phyloP scores from a whole-genome alignment of 1,140 invertebrate species.

The Macrobrachium nipponense region DNA sequence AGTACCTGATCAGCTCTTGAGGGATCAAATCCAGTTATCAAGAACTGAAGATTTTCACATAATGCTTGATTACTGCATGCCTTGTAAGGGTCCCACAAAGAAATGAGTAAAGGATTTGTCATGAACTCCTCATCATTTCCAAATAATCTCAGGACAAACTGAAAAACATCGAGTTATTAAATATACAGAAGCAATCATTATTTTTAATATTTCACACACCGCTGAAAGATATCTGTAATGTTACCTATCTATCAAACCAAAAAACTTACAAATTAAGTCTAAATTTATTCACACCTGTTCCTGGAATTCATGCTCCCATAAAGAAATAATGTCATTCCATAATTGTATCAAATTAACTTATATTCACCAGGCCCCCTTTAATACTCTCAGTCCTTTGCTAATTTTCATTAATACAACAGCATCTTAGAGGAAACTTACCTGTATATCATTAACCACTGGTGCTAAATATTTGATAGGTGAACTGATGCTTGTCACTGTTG shows the following conservation, averaged over 20 bases:
- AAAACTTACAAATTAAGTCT: no score
- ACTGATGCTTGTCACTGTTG: constrained; percentile 35
- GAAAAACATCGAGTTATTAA: not conserved
- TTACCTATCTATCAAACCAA: no score
- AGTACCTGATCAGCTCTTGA: constrained; percentile 36
- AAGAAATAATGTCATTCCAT: no score
- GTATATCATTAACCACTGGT: constrained; percentile 41
- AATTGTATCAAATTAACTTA: no score
- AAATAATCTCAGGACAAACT: constrained; percentile 43
- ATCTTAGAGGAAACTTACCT: constrained; percentile 2
- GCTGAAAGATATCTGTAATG: no score
- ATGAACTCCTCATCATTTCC: constrained; percentile 45
- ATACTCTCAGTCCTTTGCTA: no score
- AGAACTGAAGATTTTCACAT: constrained; percentile 48
- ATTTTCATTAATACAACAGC: no score
- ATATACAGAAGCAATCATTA: not conserved
- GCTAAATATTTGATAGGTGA: constrained; percentile 52
- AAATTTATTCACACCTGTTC: no score
- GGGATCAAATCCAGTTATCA: constrained; percentile 50
- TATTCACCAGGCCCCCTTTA: no score
- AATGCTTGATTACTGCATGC: constrained; percentile 30
- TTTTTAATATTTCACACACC: no score
- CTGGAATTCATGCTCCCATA: no score
- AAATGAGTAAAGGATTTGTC: constrained; percentile 40
- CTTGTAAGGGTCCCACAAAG: constrained; percentile 46